These are phyloP conservation scores for Pteruthius melanotis DNA, from an alignment of 2,113 vertebrate genomes.

Conservation along the genomic window DNA sequence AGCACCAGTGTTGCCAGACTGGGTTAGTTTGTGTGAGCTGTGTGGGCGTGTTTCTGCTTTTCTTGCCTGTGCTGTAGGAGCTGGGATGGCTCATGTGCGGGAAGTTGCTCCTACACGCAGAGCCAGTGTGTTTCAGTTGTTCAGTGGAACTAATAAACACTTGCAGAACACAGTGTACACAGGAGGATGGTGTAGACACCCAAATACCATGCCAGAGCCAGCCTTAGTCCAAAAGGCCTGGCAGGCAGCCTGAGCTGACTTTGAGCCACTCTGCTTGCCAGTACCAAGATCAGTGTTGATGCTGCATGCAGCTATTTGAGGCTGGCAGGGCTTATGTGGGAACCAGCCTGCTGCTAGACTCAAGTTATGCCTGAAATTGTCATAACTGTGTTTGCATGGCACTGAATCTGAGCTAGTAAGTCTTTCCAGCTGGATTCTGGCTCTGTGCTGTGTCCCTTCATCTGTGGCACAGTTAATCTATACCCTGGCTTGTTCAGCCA, in stretches of 20 bases:
- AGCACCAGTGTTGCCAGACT: not conserved
- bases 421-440: slow-evolving; percentile 2
- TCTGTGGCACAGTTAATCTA: slow-evolving; percentile 36
- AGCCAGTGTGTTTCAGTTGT: not conserved
- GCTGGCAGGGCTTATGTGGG: not conserved
- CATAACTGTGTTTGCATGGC: not conserved
- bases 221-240: not conserved
- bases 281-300: not conserved
- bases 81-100: not conserved
- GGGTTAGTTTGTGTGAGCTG: not conserved
- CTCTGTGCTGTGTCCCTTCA: not conserved
- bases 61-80: not conserved
- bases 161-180: not conserved
- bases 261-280: not conserved
- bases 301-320: not conserved
- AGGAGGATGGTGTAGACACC: not conserved
- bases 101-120: not conserved
- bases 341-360: not conserved
- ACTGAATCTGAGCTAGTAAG: not conserved
- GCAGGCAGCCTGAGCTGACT: slow-evolving; percentile 2
- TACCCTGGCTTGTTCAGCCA: not conserved
- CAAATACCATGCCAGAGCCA: not conserved
- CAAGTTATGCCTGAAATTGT: not conserved
- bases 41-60: not conserved
- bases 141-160: not conserved